phyloP scores from a whole-genome alignment of 2,113 vertebrate species.

The Spermophilus dauricus region DNA sequence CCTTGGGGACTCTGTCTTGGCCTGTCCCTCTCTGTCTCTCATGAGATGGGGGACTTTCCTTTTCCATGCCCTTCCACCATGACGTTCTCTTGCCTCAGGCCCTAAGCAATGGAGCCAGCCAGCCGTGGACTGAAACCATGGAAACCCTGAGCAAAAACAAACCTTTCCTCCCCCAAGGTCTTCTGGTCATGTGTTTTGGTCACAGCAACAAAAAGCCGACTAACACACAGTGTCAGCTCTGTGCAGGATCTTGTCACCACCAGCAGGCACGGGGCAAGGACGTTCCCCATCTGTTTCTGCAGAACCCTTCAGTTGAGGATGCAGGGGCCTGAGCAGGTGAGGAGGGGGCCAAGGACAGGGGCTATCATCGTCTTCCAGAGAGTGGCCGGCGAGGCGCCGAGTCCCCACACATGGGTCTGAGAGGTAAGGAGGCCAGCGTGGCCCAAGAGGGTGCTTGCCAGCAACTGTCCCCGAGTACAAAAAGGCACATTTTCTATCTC shows the following conservation, averaged over 20 bases:
- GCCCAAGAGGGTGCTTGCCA: neutral
- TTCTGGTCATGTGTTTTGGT: too few relatives aligned
- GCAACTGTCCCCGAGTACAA: neutral
- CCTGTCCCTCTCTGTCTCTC: too few relatives aligned
- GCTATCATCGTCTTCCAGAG: neutral
- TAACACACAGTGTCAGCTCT: neutral
- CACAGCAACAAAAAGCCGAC: too few relatives aligned
- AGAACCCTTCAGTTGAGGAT: neutral
- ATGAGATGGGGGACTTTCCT: too few relatives aligned
- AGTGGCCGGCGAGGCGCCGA: neutral
- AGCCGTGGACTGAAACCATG: too few relatives aligned
- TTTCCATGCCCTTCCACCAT: too few relatives aligned
- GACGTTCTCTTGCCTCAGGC: too few relatives aligned
- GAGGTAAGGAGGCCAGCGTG: neutral
- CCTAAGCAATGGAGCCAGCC: too few relatives aligned
- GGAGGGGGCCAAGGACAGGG: neutral
- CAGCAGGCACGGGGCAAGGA: neutral
- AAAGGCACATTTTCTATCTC: neutral
- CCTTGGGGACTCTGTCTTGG: too few relatives aligned
- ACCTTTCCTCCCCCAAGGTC: too few relatives aligned
- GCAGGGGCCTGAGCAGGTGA: neutral
- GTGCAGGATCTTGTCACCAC: neutral
- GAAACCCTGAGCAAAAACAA: too few relatives aligned
- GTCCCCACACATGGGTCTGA: neutral
- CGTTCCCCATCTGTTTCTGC: neutral